These are phyloP conservation scores for Eupithecia dodoneata DNA, from an alignment of 2,888 invertebrate genomes.

Conservation along the genomic window DNA sequence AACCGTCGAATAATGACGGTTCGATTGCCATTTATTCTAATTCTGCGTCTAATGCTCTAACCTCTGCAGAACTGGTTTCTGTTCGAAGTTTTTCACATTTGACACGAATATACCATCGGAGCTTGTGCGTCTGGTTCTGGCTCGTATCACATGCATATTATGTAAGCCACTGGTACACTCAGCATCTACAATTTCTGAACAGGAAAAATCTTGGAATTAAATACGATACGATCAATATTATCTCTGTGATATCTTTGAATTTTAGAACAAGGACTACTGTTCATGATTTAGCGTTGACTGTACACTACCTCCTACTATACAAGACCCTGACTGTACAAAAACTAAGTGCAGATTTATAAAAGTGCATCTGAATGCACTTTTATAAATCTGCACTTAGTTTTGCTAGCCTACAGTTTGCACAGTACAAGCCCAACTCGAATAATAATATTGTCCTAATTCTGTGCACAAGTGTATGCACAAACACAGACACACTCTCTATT, in stretches of 20 bases:
- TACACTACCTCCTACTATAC: not conserved
- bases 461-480: not conserved
- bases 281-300: not conserved
- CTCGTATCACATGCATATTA: not conserved
- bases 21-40: not conserved
- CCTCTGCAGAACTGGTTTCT: constrained; percentile 5
- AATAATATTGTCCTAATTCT: not conserved
- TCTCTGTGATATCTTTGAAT: not conserved
- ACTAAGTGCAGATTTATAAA: too few relatives aligned
- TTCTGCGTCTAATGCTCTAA: not conserved
- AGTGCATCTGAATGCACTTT: too few relatives aligned
- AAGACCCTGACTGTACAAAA: not conserved
- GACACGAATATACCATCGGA: constrained; percentile 26
- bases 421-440: not conserved
- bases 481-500: not conserved
- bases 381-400: not conserved
- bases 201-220: not conserved
- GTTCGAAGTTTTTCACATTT: constrained; percentile 25
- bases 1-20: not conserved
- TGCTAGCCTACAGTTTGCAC: not conserved
- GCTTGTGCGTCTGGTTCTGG: constrained; percentile 29
- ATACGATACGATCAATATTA: not conserved
- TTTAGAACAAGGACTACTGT: not conserved
- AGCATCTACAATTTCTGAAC: not conserved
- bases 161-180: not conserved